A percentile compares a stretch with the other conserved stretches of the same genome.
Conservation (phyloP, 2,888 invertebrate species). For the Drosophila koepferae region DNA sequence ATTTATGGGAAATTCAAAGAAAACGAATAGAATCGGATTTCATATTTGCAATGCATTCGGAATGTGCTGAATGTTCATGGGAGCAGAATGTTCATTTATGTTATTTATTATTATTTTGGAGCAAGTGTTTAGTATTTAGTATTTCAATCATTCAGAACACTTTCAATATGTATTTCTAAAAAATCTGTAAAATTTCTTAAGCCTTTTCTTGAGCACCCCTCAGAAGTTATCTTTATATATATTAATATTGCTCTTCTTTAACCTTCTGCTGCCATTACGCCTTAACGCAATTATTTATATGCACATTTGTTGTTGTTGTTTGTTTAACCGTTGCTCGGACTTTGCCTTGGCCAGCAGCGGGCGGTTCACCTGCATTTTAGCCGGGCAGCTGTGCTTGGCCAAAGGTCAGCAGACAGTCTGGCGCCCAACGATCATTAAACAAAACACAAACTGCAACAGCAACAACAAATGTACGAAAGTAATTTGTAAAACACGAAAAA, state of each 20-base stretch:
- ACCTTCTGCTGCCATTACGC: background rate
- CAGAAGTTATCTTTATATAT: background rate
- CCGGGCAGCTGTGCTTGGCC: conserved; percentile 39
- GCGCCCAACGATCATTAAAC: conserved; percentile 75
- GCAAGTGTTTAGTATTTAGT: too few species aligned
- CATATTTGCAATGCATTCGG: too few species aligned
- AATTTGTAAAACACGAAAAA: conserved; percentile 77
- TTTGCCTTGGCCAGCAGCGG: conserved; percentile 10
- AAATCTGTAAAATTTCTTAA: background rate
- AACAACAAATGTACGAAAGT: conserved; percentile 54
- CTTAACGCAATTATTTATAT: conserved; percentile 11
- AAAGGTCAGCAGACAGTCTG: conserved; percentile 77
- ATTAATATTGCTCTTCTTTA: background rate
- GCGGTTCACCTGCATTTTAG: conserved; percentile 23
- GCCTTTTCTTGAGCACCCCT: background rate
- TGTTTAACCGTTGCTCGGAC: background rate
- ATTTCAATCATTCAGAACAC: too few species aligned
- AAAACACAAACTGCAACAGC: conserved; percentile 29
- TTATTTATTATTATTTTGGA: too few species aligned
- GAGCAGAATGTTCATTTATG: too few species aligned
- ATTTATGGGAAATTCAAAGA: background rate
- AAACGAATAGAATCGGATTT: too few species aligned
- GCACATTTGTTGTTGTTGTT: background rate
- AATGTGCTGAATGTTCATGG: too few species aligned
- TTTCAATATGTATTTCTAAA: background rate